Conservation (phyloP, 2,113 vertebrate genomes). For the Thamnophis sirtalis region DNA sequence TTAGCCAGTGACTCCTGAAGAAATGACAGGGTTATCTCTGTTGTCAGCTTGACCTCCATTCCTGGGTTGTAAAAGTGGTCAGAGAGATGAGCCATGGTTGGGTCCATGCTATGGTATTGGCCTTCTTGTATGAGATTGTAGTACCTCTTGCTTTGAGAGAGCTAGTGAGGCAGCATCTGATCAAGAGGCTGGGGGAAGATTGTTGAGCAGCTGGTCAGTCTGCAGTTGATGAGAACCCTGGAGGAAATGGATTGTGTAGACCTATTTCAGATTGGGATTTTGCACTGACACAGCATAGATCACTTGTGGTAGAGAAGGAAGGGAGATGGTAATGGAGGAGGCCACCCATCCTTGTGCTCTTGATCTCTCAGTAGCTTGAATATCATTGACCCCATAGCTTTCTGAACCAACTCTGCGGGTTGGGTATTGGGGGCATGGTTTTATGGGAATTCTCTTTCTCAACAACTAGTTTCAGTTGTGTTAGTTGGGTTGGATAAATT, state of each 20-base stretch:
- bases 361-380: background rate
- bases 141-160: background rate
- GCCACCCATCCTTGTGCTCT: background rate
- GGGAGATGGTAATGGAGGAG: background rate
- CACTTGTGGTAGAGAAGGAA: background rate
- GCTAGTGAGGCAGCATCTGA: background rate
- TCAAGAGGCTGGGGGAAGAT: background rate
- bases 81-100: background rate
- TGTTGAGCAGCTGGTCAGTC: background rate
- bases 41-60: background rate
- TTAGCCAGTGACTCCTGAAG: background rate
- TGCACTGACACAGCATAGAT: background rate
- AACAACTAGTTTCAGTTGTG: background rate
- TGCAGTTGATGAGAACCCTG: background rate
- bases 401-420: background rate
- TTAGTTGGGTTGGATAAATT: background rate
- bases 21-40: background rate
- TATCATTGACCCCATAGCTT: background rate
- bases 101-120: background rate
- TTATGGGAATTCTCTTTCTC: background rate
- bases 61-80: background rate
- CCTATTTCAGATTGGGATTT: background rate
- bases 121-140: background rate
- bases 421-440: background rate
- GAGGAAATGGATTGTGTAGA: background rate